Evolutionary conservation across 92 coral and sea anemone genomes (phyloP).

Genomic region (Palythoa caribaeorum): DNA sequence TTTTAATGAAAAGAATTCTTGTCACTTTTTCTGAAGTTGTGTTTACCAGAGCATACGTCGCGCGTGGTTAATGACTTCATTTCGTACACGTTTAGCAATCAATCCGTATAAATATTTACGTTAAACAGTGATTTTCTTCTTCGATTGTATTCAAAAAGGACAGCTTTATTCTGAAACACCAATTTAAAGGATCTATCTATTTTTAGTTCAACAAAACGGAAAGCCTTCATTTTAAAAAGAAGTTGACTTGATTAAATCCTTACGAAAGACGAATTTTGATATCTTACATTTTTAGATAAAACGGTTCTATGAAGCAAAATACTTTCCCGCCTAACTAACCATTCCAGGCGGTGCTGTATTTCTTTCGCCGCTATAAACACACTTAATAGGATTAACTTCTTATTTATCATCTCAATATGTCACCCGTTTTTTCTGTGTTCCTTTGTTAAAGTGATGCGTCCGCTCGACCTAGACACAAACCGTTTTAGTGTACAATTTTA

Average conservation of each 20-base stretch:
- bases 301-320: neutral
- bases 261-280: neutral
- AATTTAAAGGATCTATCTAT: conserved; percentile 60
- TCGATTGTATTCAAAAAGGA: conserved; percentile 63
- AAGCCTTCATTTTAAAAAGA: conserved; percentile 5
- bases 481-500: neutral
- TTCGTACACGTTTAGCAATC: conserved; percentile 65
- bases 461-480: neutral
- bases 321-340: conserved; percentile 44
- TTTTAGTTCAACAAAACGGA: neutral
- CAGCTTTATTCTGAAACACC: conserved; percentile 60
- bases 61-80: conserved; percentile 62
- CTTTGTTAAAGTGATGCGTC: conserved; percentile 57
- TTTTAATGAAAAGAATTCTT: neutral
- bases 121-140: conserved; percentile 65
- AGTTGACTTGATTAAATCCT: neutral
- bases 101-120: conserved; percentile 87
- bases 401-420: conserved; percentile 73
- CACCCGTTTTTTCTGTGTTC: conserved; percentile 71
- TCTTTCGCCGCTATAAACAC: conserved; percentile 66
- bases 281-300: neutral
- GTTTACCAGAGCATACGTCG: conserved; percentile 64
- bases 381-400: conserved; percentile 88
- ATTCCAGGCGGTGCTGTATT: conserved; percentile 35
- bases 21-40: conserved; percentile 46